Percentiles rank a stretch among this genome's conserved stretches.
These are phyloP conservation scores for Lophius americanus DNA, from an alignment of 2,797 vertebrate species.

Conservation along the genomic window DNA sequence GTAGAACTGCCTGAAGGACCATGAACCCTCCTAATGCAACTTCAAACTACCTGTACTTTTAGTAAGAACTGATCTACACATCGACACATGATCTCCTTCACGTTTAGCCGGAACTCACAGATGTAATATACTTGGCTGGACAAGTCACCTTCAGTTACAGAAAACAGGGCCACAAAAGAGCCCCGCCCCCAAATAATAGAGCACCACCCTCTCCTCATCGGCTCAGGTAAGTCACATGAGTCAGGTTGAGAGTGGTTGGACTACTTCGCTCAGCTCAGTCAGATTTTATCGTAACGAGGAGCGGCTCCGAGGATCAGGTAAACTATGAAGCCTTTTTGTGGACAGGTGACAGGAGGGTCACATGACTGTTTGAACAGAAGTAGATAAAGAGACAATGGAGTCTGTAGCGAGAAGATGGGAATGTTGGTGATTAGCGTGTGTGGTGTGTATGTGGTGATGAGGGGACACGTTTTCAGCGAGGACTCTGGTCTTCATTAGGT, in stretches of 20 bases:
- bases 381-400: background rate
- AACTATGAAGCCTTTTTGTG: background rate
- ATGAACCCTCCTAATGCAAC: no score
- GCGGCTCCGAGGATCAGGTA: background rate
- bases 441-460: background rate
- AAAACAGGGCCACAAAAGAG: slow-evolving; percentile 48
- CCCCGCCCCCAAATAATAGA: slow-evolving; percentile 36
- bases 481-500: no score
- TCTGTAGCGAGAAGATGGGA: background rate
- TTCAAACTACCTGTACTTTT: no score
- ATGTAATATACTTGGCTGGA: slow-evolving; percentile 21
- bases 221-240: slow-evolving; percentile 38
- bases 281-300: background rate
- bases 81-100: slow-evolving; percentile 1
- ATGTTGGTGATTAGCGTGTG: background rate
- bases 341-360: slow-evolving; percentile 17
- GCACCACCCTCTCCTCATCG: slow-evolving; percentile 30
- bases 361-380: slow-evolving; percentile 1
- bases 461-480: no score
- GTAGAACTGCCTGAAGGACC: no score
- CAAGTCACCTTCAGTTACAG: slow-evolving; percentile 27
- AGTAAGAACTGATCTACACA: no score
- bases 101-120: slow-evolving; percentile 21
- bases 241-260: slow-evolving; percentile 14
- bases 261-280: slow-evolving; percentile 28